Percentiles rank a stretch among this genome's conserved stretches.
Evolutionary conservation across 2,113 vertebrate species (phyloP).

Genomic region (Anolis sagrei): DNA sequence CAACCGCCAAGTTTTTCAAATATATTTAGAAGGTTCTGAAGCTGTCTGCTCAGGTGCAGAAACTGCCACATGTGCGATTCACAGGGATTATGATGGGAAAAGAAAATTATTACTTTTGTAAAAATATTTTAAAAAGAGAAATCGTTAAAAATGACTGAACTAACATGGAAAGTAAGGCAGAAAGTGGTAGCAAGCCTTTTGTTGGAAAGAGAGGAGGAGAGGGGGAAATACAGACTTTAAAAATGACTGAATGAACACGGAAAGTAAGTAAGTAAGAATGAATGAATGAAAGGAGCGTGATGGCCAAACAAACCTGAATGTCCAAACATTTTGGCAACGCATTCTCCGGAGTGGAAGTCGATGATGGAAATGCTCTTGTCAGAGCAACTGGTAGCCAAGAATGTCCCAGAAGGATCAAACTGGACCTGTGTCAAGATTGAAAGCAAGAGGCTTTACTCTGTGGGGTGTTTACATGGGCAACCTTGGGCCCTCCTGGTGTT

Average conservation of each 20-base stretch:
- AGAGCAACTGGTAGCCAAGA: slow-evolving; percentile 89
- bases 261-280: background rate
- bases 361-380: slow-evolving; percentile 89
- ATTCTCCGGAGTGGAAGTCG: slow-evolving; percentile 86
- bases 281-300: background rate
- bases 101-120: no score
- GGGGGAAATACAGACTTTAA: rapidly evolving
- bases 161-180: no score
- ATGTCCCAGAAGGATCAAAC: slow-evolving; percentile 88
- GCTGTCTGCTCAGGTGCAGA: no score
- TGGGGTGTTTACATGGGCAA: background rate
- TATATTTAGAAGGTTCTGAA: no score
- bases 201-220: no score
- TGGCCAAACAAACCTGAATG: slow-evolving; percentile 81
- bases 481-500: no score
- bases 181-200: no score
- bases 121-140: no score
- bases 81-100: no score
- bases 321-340: slow-evolving; percentile 84
- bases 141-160: no score
- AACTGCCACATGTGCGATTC: no score
- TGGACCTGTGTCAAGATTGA: slow-evolving; percentile 78
- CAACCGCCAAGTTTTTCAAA: no score
- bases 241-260: background rate
- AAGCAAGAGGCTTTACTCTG: background rate